Conservation (phyloP, 1,140 invertebrate genomes). For the Lasaia peninsularis region DNA sequence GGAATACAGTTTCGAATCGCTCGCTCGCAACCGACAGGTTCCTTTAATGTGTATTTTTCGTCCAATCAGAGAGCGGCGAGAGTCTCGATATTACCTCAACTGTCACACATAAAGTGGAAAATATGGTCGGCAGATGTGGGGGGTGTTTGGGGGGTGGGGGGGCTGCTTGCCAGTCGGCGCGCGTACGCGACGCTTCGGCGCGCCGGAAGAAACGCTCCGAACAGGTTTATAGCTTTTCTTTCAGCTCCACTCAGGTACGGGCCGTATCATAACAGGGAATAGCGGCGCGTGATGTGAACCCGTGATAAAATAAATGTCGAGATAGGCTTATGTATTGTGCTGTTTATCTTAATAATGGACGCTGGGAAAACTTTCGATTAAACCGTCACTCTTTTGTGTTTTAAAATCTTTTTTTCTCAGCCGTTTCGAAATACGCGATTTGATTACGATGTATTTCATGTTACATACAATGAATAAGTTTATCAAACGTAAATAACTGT, state of each 20-base stretch:
- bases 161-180: slow-evolving; percentile 64
- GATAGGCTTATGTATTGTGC: slow-evolving; percentile 77
- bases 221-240: slow-evolving; percentile 79
- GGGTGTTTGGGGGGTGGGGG: slow-evolving; percentile 34
- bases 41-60: slow-evolving; percentile 79
- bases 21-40: slow-evolving; percentile 70
- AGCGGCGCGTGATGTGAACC: slow-evolving; percentile 75
- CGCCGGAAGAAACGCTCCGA: slow-evolving; percentile 71
- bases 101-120: slow-evolving; percentile 80
- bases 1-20: slow-evolving; percentile 75
- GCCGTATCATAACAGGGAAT: slow-evolving; percentile 77
- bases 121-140: slow-evolving; percentile 78
- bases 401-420: slow-evolving; percentile 33
- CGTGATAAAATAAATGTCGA: slow-evolving; percentile 77
- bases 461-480: too few relatives aligned
- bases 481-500: too few relatives aligned
- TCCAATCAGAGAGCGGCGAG: slow-evolving; percentile 77
- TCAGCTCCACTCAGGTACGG: slow-evolving; percentile 76
- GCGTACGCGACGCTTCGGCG: slow-evolving; percentile 73
- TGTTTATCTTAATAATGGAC: slow-evolving; percentile 77
- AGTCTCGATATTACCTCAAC: slow-evolving; percentile 79
- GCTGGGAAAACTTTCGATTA: slow-evolving; percentile 69
- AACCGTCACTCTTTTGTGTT: slow-evolving; percentile 48
- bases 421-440: background rate
- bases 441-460: background rate